Percentiles rank a stretch among this genome's conserved stretches.
phyloP scores from a whole-genome alignment of 2,797 vertebrate species.

The Diplodus puntazzo region DNA sequence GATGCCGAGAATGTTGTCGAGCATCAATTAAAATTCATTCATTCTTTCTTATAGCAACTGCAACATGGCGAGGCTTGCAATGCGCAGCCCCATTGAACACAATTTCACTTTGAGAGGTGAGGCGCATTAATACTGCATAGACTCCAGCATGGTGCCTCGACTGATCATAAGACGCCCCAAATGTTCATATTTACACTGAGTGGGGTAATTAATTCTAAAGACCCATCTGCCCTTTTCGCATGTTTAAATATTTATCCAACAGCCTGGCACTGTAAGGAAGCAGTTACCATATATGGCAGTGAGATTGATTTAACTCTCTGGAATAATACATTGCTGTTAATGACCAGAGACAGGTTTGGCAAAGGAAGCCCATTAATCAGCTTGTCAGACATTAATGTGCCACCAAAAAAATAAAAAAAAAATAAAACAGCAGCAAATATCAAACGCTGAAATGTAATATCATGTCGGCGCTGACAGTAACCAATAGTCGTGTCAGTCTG shows the following conservation, averaged over 20 bases:
- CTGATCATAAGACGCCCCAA: constrained; percentile 64
- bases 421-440: constrained; percentile 3
- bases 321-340: constrained; percentile 65
- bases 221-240: constrained; percentile 83
- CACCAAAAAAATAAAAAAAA: neutral
- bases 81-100: constrained; percentile 19
- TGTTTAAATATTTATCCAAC: constrained; percentile 85
- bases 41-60: neutral
- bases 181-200: constrained; percentile 81
- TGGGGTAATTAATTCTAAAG: constrained; percentile 83
- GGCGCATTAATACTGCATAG: constrained; percentile 80
- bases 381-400: constrained; percentile 20
- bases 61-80: constrained; percentile 7
- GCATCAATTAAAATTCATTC: constrained; percentile 2
- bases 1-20: neutral
- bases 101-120: constrained; percentile 44
- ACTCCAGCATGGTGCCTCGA: constrained; percentile 63
- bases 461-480: neutral
- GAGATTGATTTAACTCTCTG: constrained; percentile 64
- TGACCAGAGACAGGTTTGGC: constrained; percentile 20
- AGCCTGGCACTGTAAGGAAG: constrained; percentile 36
- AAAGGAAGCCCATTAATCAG: constrained; percentile 52
- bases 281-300: constrained; percentile 36
- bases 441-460: constrained; percentile 5
- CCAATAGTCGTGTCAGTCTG: constrained; percentile 6